Evolutionary conservation across 2,797 vertebrate species (phyloP).

Genomic region (Holocentrus rufus): DNA sequence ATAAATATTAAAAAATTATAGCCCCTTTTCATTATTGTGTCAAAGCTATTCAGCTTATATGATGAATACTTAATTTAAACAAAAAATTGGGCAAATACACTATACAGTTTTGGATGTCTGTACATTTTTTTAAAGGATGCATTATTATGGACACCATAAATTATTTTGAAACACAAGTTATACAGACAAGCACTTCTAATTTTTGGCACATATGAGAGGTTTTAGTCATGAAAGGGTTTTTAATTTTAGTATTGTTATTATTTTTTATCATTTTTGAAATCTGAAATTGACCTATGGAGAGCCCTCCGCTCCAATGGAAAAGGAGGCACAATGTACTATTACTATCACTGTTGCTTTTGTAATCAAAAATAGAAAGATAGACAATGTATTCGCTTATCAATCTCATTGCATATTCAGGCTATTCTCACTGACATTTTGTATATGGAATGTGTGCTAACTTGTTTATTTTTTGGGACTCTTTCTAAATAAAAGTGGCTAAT

Average conservation of each 20-base stretch:
- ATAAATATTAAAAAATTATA: conserved; percentile 65
- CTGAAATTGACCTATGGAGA: conserved; percentile 44
- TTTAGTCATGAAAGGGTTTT: conserved; percentile 17
- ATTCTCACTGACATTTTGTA: conserved; percentile 85
- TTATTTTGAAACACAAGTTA: conserved; percentile 31
- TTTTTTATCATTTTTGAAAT: conserved; percentile 20
- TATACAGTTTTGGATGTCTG: too few relatives aligned
- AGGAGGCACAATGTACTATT: conserved; percentile 59
- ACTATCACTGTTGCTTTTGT: conserved; percentile 72
- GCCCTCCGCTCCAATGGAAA: conserved; percentile 42
- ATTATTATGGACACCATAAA: conserved; percentile 30
- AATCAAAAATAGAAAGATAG: conserved; percentile 65
- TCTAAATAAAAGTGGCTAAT: conserved; percentile 86
- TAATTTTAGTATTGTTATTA: too few relatives aligned
- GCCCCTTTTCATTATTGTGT: conserved; percentile 46
- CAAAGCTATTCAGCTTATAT: conserved; percentile 47
- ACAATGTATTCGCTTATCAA: conserved; percentile 70
- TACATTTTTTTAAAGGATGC: conserved; percentile 16
- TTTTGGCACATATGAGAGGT: conserved; percentile 15
- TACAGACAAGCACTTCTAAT: conserved; percentile 54
- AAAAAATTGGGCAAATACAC: conserved; percentile 7
- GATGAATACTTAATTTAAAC: conserved; percentile 38
- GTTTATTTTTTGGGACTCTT: conserved; percentile 87
- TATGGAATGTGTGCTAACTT: conserved; percentile 87
- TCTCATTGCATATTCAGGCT: conserved; percentile 77